Base-by-base conservation (phyloP, 2,888 invertebrate species). In the Sinentomon sp. region DNA sequence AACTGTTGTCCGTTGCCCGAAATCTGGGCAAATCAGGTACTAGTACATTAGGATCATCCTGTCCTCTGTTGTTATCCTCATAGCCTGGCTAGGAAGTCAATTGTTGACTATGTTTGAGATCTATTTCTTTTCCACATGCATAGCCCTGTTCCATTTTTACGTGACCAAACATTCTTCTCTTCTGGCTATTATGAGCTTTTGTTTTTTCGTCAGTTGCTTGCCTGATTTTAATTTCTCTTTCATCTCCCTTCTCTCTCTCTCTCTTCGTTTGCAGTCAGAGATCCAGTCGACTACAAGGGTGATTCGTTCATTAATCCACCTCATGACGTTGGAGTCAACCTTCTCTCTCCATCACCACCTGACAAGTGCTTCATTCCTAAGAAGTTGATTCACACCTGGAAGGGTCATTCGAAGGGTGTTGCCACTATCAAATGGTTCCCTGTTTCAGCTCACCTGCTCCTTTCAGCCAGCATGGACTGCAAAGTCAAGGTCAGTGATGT, bases 381-480 rank as follows among this genome's bases (percentile, higher is more conserved):
- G 62, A 68, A 82, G 2, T 78, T 82, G 49, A 74, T 94, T 40
- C 83, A 85, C 55, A 83, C 85, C 0, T 94, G 89, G 87, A 69
- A 76, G 41, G 94, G 94, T 0, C 97, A 99, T 57, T 78, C 78
- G 16, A 94, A 94, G 55, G 89, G 89, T 28, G 72, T 99, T 45
- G 75, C 92, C 1, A 75, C 80, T 1, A 82, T 85, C 39, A 67
- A 83, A 35, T 92, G 89, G 82, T 78, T 89, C 48, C 97, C 97
- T 0, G 61, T 63, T 41, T 78, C 85, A 0, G 94, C 87, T 0
- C 97, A 99, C 55, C 64, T 99, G 36, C 60, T 97, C 46, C 61
- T 97, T 2, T 92, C 94, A 0, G 80, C 77, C 32, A 78, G 89
- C 43, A 89, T 99, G 92, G 97, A 97, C 54, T 74, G 75, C 43